These are phyloP conservation scores for Saccopteryx leptura DNA, from an alignment of 2,113 vertebrate genomes.

Conservation along the genomic window DNA sequence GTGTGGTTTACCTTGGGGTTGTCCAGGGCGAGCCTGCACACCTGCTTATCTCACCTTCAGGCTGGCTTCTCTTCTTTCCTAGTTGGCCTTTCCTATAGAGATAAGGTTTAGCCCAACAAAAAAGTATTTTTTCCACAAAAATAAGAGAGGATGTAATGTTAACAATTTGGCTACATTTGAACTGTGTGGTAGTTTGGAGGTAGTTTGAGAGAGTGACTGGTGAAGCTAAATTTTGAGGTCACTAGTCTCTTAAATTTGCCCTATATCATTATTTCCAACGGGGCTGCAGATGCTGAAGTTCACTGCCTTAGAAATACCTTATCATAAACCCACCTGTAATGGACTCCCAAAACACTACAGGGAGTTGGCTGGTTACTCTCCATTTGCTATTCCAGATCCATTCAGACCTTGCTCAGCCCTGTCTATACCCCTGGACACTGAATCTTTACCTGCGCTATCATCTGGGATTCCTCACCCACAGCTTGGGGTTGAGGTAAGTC, in stretches of 20 bases:
- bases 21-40: not conserved
- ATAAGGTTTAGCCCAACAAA: slow-evolving; percentile 5
- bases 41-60: not conserved
- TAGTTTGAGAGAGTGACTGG: not conserved
- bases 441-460: not conserved
- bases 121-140: not conserved
- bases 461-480: not conserved
- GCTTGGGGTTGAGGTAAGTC: not conserved
- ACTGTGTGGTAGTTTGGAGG: not conserved
- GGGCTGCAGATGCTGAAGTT: not conserved
- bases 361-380: not conserved
- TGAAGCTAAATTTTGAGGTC: not conserved
- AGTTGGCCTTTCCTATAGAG: not conserved
- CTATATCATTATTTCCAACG: not conserved
- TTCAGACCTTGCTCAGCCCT: not conserved
- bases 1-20: not conserved
- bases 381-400: not conserved
- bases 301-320: not conserved
- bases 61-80: not conserved
- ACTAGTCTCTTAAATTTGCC: not conserved
- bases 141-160: not conserved
- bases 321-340: not conserved
- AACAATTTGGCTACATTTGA: not conserved
- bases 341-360: not conserved
- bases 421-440: not conserved